A percentile compares a stretch with the other conserved stretches of the same genome.
Evolutionary conservation across 1,140 invertebrate species (phyloP).

Genomic region (Radopholus similis): DNA sequence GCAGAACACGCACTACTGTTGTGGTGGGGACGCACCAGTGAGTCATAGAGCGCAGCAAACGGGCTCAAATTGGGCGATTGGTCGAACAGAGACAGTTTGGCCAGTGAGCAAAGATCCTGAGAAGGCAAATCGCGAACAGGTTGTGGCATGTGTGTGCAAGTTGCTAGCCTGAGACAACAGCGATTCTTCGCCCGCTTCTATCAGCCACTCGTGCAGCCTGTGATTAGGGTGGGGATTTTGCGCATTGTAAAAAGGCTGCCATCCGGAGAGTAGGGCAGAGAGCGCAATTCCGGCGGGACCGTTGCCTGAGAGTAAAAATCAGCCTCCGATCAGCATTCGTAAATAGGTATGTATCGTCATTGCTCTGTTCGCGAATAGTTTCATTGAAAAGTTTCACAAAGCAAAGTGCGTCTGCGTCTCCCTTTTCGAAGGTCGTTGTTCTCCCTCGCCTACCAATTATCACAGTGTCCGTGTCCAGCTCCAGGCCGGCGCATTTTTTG

Average conservation of each 20-base stretch:
- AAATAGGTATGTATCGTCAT: not conserved
- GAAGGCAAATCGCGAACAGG: not conserved
- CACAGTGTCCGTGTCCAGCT: slow-evolving; percentile 1
- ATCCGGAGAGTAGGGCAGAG: slow-evolving; percentile 52
- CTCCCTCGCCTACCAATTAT: not conserved
- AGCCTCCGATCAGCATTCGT: too few species aligned
- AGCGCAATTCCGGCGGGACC: slow-evolving; percentile 53
- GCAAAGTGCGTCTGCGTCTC: not conserved
- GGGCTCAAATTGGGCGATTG: not conserved
- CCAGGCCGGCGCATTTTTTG: not conserved
- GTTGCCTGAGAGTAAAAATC: slow-evolving; percentile 44
- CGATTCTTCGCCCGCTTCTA: not conserved
- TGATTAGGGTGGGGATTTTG: slow-evolving; percentile 40
- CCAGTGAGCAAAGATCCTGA: not conserved
- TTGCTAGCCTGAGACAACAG: not conserved
- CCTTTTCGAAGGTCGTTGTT: not conserved
- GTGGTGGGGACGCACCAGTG: not conserved
- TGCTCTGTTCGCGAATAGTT: not conserved
- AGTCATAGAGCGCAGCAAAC: slow-evolving; percentile 3
- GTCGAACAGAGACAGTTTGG: too few species aligned
- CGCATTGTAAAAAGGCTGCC: slow-evolving; percentile 48
- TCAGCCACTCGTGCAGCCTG: slow-evolving; percentile 21
- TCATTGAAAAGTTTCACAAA: not conserved
- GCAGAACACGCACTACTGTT: too few species aligned
- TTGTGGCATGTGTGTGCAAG: too few species aligned